Conservation (phyloP, 1,140 invertebrate species). For the Sminthurides bifidus region DNA sequence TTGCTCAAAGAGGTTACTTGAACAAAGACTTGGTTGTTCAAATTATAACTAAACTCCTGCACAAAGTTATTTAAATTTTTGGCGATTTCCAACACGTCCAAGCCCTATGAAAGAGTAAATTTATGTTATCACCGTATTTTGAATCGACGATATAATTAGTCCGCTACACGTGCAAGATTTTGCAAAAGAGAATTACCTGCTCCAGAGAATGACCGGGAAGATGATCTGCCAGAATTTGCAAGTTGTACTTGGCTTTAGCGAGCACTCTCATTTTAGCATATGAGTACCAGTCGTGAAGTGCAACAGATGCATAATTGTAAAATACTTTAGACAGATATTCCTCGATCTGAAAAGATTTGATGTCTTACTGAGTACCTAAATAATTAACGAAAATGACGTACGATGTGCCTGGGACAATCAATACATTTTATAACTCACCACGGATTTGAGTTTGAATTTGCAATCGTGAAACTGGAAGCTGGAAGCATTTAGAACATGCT, state of each 20-base stretch:
- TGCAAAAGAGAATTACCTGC: conserved; percentile 45
- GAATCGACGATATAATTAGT: conserved; percentile 5
- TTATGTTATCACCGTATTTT: neutral
- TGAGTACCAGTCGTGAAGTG: conserved; percentile 93
- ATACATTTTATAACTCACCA: conserved; percentile 8
- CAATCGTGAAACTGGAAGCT: conserved; percentile 39
- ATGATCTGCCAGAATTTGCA: conserved; percentile 75
- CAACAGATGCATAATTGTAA: conserved; percentile 95
- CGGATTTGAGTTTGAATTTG: conserved; percentile 34
- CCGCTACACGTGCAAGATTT: neutral
- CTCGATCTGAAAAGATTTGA: conserved; percentile 50
- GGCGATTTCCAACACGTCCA: conserved; percentile 98
- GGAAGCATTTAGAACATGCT: conserved; percentile 43
- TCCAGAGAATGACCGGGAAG: conserved; percentile 93
- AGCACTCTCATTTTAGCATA: conserved; percentile 93
- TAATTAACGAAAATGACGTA: neutral
- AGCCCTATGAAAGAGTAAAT: conserved; percentile 46
- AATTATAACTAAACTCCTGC: conserved; percentile 84
- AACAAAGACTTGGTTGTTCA: conserved; percentile 95
- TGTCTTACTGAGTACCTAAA: neutral
- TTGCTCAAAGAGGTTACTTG: conserved; percentile 86
- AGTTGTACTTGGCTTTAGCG: conserved; percentile 69
- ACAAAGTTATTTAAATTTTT: conserved; percentile 93
- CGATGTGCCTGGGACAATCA: neutral
- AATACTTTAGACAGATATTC: conserved; percentile 89